Percentiles rank a stretch among this genome's conserved stretches.
Evolutionary conservation across 2,797 vertebrate species (phyloP).

Genomic region (Spinus pinus): DNA sequence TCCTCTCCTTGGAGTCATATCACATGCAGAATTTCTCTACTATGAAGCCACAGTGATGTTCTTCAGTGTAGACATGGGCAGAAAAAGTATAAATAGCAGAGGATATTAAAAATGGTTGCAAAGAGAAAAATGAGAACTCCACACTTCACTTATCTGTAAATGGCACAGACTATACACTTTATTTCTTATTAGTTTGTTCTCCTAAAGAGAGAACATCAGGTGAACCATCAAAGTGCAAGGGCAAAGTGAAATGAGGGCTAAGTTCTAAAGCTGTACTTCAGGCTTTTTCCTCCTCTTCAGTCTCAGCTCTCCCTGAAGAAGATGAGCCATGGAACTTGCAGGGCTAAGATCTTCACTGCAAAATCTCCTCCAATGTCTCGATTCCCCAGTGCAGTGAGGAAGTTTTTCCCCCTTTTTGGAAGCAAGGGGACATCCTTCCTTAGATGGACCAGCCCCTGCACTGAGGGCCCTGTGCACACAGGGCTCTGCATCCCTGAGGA

Average conservation of each 20-base stretch:
- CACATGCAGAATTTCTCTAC: not conserved
- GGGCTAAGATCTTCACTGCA: not conserved
- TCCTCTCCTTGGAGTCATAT: fast-evolving
- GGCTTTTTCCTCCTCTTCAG: not conserved
- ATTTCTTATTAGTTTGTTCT: not conserved
- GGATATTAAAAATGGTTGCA: not conserved
- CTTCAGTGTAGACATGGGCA: not conserved
- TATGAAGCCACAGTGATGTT: fast-evolving
- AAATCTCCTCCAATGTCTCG: not conserved
- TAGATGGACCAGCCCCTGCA: not conserved
- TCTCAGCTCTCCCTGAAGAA: not conserved
- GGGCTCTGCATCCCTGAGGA: not conserved
- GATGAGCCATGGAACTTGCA: not conserved
- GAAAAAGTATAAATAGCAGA: not conserved
- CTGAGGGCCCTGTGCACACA: not conserved
- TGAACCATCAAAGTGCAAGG: not conserved
- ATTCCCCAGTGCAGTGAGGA: fast-evolving
- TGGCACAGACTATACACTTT: not conserved
- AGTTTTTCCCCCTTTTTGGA: not conserved
- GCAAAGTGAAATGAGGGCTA: not conserved
- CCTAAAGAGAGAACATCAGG: not conserved
- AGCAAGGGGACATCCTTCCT: not conserved
- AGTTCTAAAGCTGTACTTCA: not conserved
- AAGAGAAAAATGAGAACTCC: not conserved
- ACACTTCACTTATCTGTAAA: not conserved